Percentiles rank a stretch among this genome's conserved stretches.
Conservation (phyloP, 2,113 vertebrate species). For the Mus musculus region DNA sequence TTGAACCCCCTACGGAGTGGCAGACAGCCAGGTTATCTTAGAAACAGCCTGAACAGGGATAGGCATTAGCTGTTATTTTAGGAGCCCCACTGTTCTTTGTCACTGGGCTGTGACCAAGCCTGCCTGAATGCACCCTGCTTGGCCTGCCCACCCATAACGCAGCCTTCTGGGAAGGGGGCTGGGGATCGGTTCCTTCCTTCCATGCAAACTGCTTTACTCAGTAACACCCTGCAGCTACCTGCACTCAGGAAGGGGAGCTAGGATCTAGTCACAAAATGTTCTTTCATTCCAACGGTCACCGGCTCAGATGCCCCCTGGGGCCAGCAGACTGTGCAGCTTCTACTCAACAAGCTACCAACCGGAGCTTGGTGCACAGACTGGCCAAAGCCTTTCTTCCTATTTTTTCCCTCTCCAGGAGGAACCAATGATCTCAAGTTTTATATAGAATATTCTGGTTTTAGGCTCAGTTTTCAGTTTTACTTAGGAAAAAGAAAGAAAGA, state of each 20-base stretch:
- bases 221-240: neutral
- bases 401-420: neutral
- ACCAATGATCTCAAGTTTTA: constrained; percentile 32
- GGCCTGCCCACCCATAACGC: neutral
- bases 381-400: neutral
- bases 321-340: neutral
- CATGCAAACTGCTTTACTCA: constrained; percentile 26
- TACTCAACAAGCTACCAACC: neutral
- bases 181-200: neutral
- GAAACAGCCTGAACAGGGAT: neutral
- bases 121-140: neutral
- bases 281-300: constrained; percentile 43
- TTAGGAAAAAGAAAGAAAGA: neutral
- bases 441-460: constrained; percentile 51
- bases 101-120: neutral
- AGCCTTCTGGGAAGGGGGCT: neutral
- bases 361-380: neutral
- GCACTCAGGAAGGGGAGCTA: neutral
- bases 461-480: neutral
- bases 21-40: constrained; percentile 1
- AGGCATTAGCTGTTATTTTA: neutral
- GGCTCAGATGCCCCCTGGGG: neutral
- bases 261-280: constrained; percentile 38
- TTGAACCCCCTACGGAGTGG: neutral
- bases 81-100: neutral